phyloP scores from a whole-genome alignment of 2,797 vertebrate species.

The Gobio occitaniae region DNA sequence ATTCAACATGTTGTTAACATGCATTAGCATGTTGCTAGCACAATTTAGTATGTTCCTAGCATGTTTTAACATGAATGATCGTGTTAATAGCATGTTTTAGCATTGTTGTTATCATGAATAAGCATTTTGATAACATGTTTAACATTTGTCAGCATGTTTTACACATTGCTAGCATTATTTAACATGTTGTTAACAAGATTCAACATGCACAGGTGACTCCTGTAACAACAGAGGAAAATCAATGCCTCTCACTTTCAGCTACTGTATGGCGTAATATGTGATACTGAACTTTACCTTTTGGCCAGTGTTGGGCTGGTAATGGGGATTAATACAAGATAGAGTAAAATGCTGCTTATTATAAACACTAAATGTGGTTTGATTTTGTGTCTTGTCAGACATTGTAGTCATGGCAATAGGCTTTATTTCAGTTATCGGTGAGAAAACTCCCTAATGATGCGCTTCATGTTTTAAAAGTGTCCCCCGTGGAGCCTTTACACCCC shows the following conservation, averaged over 20 bases:
- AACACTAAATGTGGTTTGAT: constrained; percentile 26
- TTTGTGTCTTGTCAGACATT: constrained; percentile 68
- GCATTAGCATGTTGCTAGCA: no score
- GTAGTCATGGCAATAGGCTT: constrained; percentile 48
- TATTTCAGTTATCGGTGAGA: no score
- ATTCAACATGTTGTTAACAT: no score
- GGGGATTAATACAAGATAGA: background rate
- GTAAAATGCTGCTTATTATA: background rate
- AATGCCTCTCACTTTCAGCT: background rate
- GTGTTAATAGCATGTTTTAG: no score
- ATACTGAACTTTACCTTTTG: background rate
- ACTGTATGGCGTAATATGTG: background rate
- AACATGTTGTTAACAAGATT: no score
- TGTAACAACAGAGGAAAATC: constrained; percentile 18
- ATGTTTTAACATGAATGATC: no score
- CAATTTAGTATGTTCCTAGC: no score
- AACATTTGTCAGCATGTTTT: no score
- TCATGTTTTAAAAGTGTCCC: constrained; percentile 65
- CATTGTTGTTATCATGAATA: no score
- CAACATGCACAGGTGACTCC: no score
- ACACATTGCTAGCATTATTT: no score
- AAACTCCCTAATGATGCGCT: constrained; percentile 35
- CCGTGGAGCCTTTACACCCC: constrained; percentile 66
- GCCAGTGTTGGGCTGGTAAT: background rate
- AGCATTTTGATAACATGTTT: no score